A percentile compares a stretch with the other conserved stretches of the same genome.
Conservation (phyloP, 2,797 vertebrate species). For the Onychomys arenicola region DNA sequence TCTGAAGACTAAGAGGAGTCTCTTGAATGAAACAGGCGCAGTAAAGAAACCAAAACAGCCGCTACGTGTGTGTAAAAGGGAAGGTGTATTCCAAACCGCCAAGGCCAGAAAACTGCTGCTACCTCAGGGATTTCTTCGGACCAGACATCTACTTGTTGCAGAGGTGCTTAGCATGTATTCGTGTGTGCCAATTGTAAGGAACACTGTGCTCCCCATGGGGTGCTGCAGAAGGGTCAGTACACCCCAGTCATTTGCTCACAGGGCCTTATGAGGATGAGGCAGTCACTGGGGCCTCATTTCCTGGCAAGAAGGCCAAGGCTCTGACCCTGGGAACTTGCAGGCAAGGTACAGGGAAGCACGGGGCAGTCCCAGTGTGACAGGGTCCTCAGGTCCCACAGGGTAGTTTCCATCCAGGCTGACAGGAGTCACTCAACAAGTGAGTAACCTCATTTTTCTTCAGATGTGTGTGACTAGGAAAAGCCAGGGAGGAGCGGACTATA, state of each 20-base stretch:
- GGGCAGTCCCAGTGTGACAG: not conserved
- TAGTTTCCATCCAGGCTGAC: not conserved
- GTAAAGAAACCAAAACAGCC: not conserved
- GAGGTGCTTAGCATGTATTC: not conserved
- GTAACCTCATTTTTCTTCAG: conserved; percentile 24
- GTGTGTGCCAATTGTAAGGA: accelerated
- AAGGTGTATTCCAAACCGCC: not conserved
- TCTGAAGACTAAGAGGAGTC: conserved; percentile 18
- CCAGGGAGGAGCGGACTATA: not conserved
- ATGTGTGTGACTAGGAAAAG: not conserved
- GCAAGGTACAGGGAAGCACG: not conserved
- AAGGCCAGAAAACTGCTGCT: too few relatives aligned
- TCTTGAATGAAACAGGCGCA: not conserved
- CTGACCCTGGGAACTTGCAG: not conserved
- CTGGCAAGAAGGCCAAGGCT: not conserved
- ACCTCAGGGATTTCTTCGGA: not conserved
- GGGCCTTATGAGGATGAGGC: not conserved
- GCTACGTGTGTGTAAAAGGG: not conserved
- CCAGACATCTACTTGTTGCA: not conserved
- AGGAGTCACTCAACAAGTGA: not conserved
- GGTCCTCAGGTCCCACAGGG: not conserved
- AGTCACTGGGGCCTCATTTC: not conserved
- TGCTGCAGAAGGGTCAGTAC: accelerated
- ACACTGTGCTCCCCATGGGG: not conserved
- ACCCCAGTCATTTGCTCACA: not conserved